Evolutionary conservation across 2,797 vertebrate genomes (phyloP).

Genomic region (Myotis planiceps): DNA sequence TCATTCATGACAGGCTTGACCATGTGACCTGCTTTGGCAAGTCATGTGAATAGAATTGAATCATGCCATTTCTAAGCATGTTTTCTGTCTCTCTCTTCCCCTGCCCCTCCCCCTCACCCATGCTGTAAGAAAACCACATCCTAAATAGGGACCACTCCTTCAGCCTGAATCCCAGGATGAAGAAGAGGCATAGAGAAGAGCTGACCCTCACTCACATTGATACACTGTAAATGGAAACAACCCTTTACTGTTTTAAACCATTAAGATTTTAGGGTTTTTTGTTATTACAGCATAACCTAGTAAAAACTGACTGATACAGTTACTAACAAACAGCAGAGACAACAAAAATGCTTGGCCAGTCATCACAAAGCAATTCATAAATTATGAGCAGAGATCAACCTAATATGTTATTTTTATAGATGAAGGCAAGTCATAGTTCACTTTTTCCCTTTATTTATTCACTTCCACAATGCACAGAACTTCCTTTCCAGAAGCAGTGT

Average conservation of each 20-base stretch:
- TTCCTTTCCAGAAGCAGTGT: neutral
- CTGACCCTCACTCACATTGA: neutral
- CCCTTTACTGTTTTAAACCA: neutral
- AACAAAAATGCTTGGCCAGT: neutral
- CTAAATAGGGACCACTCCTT: neutral
- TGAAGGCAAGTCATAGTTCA: neutral
- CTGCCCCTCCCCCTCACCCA: neutral
- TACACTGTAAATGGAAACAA: neutral
- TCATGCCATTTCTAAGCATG: neutral
- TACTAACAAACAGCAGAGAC: neutral
- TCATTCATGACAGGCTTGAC: neutral
- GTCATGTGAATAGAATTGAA: neutral
- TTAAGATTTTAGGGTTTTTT: neutral
- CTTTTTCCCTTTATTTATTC: neutral
- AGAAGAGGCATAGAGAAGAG: neutral
- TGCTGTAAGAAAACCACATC: neutral
- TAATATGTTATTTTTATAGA: conserved; percentile 10
- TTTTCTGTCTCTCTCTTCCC: neutral
- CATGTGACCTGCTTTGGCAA: neutral
- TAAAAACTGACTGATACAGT: neutral
- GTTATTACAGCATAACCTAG: neutral
- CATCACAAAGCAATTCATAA: neutral
- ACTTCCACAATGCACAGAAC: neutral
- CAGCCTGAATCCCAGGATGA: neutral
- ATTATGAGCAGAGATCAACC: neutral